Base-by-base conservation (phyloP, 2,888 invertebrate genomes). In the Cataglyphis altisquamis region DNA sequence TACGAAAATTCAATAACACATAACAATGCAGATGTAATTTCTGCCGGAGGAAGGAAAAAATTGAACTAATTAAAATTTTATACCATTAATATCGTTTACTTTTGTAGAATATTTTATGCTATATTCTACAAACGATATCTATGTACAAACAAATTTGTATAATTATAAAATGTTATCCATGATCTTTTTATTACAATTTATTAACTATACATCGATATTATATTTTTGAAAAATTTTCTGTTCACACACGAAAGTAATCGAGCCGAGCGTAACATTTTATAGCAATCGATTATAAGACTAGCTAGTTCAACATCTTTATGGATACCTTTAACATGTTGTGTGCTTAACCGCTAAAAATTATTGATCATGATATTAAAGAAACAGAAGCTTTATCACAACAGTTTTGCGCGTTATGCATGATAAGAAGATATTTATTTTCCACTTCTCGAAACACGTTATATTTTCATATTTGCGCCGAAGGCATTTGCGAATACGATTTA, bases 181-280 rank as follows among this genome's bases (percentile, higher is more conserved):
- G 57, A 68, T 67, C 82, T 82, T n/a, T n/a, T n/a, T 85, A 86
- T 84, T 74, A 82, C 10, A 15, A 60, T 39, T 78, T 41, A 41
- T 68, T 78, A 41, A 21, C 21, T 45, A 32, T 10, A 57, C 72
- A 83, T 77, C 82, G 85, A 85, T 88, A 84, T 84, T 84, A 88
- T 82, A 67, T 87, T 75, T 85, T 82, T 89, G 90, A 90, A 85
- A 90, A 89, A 89, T 90, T 90, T 82, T 75, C 83, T 36, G 73
- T 85, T 90, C 89, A 66, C 74, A 66, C 74, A 81, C 57, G 84
- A 87, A 88, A 87, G 52, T 84, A 85, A 88, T 84, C n/a, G n/a
- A 87, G 68, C 67, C 55, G 83, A 84, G 82, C 82, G 82, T 85
- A 83, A 72, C 78, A 63, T 87, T 88, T 90, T 87, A 84, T 84